Evolutionary conservation across 2,113 vertebrate genomes (phyloP).

Genomic region (Donacobius atricapilla): DNA sequence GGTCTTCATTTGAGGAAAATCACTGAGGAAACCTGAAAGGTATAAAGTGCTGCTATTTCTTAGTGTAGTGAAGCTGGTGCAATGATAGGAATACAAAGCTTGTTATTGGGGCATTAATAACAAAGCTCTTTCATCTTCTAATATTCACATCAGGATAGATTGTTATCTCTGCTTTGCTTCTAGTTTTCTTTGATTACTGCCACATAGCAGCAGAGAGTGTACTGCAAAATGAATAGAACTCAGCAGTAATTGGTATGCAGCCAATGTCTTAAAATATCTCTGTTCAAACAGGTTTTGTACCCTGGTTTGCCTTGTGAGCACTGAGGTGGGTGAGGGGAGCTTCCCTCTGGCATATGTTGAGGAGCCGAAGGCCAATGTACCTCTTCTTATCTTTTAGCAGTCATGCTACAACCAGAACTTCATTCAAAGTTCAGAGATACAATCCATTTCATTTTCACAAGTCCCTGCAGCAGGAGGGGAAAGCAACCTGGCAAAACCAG

Average conservation of each 20-base stretch:
- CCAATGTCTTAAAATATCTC: slow-evolving; percentile 47
- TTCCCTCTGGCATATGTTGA: not conserved
- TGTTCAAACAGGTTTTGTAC: slow-evolving; percentile 47
- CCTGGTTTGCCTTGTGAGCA: not conserved
- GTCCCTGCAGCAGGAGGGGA: not conserved
- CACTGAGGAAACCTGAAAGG: not conserved
- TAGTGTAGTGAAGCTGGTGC: not conserved
- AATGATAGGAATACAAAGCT: slow-evolving; percentile 1
- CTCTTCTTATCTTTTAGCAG: not conserved
- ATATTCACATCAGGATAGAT: slow-evolving; percentile 24
- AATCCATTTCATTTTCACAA: not conserved
- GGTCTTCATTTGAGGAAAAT: not conserved
- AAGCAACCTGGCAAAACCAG: not conserved
- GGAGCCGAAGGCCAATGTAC: not conserved
- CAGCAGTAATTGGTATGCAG: slow-evolving; percentile 34
- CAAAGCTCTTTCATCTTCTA: slow-evolving; percentile 51
- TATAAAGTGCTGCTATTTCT: not conserved
- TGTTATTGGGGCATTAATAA: slow-evolving; percentile 26
- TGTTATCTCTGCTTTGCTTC: slow-evolving; percentile 50
- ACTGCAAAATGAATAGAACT: slow-evolving; percentile 29
- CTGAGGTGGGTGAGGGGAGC: not conserved
- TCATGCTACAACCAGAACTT: not conserved
- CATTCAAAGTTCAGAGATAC: not conserved
- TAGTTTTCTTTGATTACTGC: slow-evolving; percentile 52
- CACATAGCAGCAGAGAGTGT: slow-evolving; percentile 1